Evolutionary conservation across 2,888 invertebrate species (phyloP).

Genomic region (Drymonia ruficornis): DNA sequence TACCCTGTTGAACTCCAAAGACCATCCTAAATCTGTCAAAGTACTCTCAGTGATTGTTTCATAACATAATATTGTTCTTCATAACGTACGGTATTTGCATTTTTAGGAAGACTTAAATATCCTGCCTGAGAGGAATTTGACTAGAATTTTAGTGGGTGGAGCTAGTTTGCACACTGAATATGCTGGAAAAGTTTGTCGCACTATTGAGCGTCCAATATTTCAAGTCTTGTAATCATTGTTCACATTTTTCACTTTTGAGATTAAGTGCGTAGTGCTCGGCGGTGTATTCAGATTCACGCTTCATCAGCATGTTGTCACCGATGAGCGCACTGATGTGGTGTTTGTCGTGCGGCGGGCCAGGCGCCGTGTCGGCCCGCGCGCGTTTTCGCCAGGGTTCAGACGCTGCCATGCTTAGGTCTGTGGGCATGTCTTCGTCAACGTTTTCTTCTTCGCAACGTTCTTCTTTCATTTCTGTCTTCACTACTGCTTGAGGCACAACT

Average conservation of each 20-base stretch:
- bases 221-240: constrained; percentile 70
- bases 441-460: constrained; percentile 78
- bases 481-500: constrained; percentile 65
- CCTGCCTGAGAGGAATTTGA: constrained; percentile 78
- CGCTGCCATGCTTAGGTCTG: constrained; percentile 88
- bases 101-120: constrained; percentile 71
- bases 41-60: constrained; percentile 68
- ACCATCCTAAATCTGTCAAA: constrained; percentile 74
- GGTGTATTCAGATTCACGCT: constrained; percentile 73
- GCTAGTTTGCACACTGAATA: constrained; percentile 53
- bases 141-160: constrained; percentile 76
- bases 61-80: constrained; percentile 38
- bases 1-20: constrained; percentile 80
- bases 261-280: constrained; percentile 77
- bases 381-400: constrained; percentile 79
- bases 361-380: constrained; percentile 63
- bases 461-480: constrained; percentile 80
- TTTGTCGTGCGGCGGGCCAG: constrained; percentile 67
- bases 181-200: constrained; percentile 51
- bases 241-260: constrained; percentile 83
- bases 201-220: constrained; percentile 55
- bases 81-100: constrained; percentile 44
- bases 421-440: constrained; percentile 88
- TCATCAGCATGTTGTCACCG: constrained; percentile 78
- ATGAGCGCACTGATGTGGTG: constrained; percentile 82